Percentiles rank a stretch among this genome's conserved stretches.
Conservation (phyloP, 2,113 vertebrate species). For the Nipponia nippon region DNA sequence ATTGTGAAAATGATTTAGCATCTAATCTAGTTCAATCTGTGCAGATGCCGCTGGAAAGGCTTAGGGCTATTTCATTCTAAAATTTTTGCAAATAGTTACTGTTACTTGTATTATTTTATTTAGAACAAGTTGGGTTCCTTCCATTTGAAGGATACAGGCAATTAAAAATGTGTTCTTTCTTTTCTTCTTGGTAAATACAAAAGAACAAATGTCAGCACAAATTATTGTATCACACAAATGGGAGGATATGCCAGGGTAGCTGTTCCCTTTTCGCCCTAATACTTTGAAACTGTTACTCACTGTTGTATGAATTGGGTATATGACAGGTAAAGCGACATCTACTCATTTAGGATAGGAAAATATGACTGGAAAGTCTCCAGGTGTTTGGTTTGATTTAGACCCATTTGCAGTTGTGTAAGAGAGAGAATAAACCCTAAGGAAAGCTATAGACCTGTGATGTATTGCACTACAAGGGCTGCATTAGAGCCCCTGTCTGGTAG, state of each 20-base stretch:
- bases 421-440: slow-evolving; percentile 24
- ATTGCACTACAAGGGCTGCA: slow-evolving; percentile 27
- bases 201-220: not conserved
- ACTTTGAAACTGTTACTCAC: not conserved
- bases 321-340: not conserved
- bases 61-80: not conserved
- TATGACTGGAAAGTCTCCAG: not conserved
- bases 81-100: not conserved
- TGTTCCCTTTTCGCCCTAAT: not conserved
- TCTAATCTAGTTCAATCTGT: slow-evolving; percentile 18
- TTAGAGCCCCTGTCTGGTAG: slow-evolving; percentile 18
- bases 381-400: slow-evolving; percentile 36
- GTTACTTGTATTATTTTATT: not conserved
- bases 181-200: not conserved
- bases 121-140: not conserved
- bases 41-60: not conserved
- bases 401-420: slow-evolving; percentile 3
- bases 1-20: slow-evolving; percentile 36
- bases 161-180: not conserved
- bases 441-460: slow-evolving; percentile 17
- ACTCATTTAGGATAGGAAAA: not conserved
- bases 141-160: not conserved
- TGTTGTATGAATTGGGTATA: not conserved
- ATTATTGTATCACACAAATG: not conserved
- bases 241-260: not conserved